Evolutionary conservation across 2,888 invertebrate species (phyloP).

Genomic region (Apantesis nais): DNA sequence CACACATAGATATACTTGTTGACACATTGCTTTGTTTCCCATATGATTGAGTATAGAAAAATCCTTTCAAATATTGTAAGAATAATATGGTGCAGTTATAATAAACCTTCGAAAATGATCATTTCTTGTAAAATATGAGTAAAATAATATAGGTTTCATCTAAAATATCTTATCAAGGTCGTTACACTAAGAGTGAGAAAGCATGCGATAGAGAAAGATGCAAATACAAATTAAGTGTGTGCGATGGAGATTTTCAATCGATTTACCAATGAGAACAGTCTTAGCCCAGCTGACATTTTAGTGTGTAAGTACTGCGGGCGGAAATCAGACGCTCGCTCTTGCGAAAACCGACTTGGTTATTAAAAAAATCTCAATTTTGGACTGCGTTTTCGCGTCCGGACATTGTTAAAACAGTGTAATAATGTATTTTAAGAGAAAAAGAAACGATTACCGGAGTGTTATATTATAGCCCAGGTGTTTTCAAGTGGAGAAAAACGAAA

Average conservation of each 20-base stretch:
- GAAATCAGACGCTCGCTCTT: constrained; percentile 66
- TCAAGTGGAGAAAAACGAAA: constrained; percentile 72
- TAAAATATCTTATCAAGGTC: constrained; percentile 68
- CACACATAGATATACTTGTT: constrained; percentile 64
- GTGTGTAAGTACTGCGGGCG: constrained; percentile 72
- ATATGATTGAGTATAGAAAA: constrained; percentile 68
- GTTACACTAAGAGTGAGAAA: constrained; percentile 66
- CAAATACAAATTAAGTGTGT: constrained; percentile 59
- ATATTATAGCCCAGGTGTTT: constrained; percentile 84
- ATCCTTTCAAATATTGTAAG: constrained; percentile 29
- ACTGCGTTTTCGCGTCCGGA: constrained; percentile 77
- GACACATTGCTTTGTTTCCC: constrained; percentile 79
- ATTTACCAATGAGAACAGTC: constrained; percentile 80
- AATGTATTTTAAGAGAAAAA: constrained; percentile 85
- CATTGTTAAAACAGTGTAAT: constrained; percentile 79
- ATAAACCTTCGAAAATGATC: constrained; percentile 31
- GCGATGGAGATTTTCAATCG: constrained; percentile 72
- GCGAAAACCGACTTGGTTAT: constrained; percentile 54
- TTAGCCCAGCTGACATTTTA: constrained; percentile 81
- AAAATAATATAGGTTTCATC: constrained; percentile 41
- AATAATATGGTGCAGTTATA: constrained; percentile 22
- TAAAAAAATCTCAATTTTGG: constrained; percentile 71
- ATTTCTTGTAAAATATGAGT: constrained; percentile 18
- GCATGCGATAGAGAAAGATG: constrained; percentile 56
- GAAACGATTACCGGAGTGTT: constrained; percentile 82